Evolutionary conservation across 2,888 invertebrate genomes (phyloP).

Genomic region (Lasioglossum morio): DNA sequence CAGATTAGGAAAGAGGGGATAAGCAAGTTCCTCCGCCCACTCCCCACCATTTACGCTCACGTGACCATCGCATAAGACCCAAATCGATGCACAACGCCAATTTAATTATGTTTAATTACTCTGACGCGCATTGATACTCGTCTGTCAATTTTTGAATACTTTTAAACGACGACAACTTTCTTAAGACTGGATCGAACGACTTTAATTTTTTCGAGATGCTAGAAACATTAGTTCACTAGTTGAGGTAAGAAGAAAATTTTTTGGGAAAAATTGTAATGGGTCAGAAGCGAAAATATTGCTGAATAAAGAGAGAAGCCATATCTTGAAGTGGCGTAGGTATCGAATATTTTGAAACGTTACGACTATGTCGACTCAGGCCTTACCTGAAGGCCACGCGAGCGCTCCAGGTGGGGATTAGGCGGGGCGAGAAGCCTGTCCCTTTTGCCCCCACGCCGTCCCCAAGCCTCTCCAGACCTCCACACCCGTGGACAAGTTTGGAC

Average conservation of each 20-base stretch:
- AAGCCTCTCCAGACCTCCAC: neutral
- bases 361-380: neutral
- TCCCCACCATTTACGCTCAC: neutral
- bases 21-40: neutral
- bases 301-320: neutral
- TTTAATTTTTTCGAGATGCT: no score
- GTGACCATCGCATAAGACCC: no score
- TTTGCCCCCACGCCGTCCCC: neutral
- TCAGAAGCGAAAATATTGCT: no score
- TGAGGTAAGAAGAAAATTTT: no score
- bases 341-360: neutral
- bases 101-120: no score
- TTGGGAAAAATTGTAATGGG: no score
- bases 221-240: no score
- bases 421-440: neutral
- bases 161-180: no score
- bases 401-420: neutral
- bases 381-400: neutral
- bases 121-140: no score
- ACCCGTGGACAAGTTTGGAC: conserved; percentile 7
- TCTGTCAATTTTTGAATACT: no score
- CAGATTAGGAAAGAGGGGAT: neutral
- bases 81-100: no score
- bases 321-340: neutral
- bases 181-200: no score